phyloP scores from a whole-genome alignment of 2,113 vertebrate species.

The Aldabrachelys gigantea region DNA sequence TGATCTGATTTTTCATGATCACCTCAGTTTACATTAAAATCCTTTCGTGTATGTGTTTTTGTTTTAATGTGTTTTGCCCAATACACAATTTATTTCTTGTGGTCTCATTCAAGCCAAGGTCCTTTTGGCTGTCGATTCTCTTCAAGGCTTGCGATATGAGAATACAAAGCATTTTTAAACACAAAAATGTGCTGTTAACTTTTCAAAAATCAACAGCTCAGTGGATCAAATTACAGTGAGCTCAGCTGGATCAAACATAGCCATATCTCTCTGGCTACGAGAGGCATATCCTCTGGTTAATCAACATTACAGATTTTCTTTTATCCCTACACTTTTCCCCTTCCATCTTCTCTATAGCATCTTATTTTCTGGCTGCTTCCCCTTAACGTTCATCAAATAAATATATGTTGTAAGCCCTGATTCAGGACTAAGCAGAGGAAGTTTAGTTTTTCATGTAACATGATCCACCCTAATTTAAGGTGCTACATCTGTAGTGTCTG shows the following conservation, averaged over 20 bases:
- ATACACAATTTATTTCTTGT: neutral
- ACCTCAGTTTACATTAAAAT: neutral
- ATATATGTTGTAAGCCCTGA: neutral
- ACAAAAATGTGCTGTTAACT: neutral
- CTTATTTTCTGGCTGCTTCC: neutral
- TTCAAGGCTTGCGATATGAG: neutral
- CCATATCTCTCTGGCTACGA: neutral
- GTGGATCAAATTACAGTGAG: neutral
- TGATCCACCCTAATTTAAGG: neutral
- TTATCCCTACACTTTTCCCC: neutral
- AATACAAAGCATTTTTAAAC: neutral
- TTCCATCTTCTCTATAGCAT: neutral
- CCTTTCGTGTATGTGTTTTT: neutral
- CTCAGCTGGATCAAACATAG: neutral
- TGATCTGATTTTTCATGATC: neutral
- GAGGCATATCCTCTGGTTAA: neutral
- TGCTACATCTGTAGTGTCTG: neutral
- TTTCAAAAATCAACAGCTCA: conserved; percentile 2
- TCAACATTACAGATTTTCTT: neutral
- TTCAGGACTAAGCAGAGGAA: neutral
- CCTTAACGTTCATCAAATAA: neutral
- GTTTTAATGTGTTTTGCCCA: neutral
- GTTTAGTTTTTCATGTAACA: neutral
- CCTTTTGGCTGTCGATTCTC: neutral
- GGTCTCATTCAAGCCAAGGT: neutral